Percentiles rank a stretch among this genome's conserved stretches.
These are phyloP conservation scores for Siniperca scherzeri DNA, from an alignment of 2,797 vertebrate genomes.

Conservation along the genomic window DNA sequence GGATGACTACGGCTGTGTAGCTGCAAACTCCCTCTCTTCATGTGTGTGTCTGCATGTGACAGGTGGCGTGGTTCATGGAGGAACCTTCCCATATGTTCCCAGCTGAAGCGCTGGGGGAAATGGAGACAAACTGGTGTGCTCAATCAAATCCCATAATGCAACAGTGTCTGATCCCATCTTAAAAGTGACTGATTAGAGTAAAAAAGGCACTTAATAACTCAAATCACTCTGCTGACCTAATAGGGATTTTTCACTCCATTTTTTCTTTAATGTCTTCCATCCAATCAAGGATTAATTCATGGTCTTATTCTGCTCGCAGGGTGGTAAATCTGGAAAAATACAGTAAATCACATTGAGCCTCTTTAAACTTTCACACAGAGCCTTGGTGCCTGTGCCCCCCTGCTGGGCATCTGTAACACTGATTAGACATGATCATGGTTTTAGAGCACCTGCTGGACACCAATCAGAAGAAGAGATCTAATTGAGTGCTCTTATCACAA, in stretches of 20 bases:
- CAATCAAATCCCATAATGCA: constrained; percentile 71
- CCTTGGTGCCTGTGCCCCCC: constrained; percentile 48
- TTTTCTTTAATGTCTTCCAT: constrained; percentile 57
- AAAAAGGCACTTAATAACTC: constrained; percentile 79
- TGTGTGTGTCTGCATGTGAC: constrained; percentile 61
- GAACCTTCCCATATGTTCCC: constrained; percentile 75
- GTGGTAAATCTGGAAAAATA: constrained; percentile 79
- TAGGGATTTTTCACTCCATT: constrained; percentile 68
- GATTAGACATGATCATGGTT: constrained; percentile 73
- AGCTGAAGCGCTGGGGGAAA: constrained; percentile 56
- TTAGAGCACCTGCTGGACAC: constrained; percentile 69
- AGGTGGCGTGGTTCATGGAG: constrained; percentile 71
- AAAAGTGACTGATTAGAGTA: constrained; percentile 78
- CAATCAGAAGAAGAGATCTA: constrained; percentile 49
- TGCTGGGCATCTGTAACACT: constrained; percentile 60
- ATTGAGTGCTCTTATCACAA: constrained; percentile 24
- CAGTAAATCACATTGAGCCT: constrained; percentile 75
- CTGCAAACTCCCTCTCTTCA: constrained; percentile 37
- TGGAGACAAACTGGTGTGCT: constrained; percentile 58
- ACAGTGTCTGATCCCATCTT: constrained; percentile 82
- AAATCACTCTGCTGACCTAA: constrained; percentile 76
- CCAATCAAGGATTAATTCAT: constrained; percentile 78
- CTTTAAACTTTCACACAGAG: constrained; percentile 80
- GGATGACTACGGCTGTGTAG: constrained; percentile 46
- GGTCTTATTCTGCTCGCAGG: constrained; percentile 72